Evolutionary conservation across 2,113 vertebrate species (phyloP).

Genomic region (Jaculus jaculus): DNA sequence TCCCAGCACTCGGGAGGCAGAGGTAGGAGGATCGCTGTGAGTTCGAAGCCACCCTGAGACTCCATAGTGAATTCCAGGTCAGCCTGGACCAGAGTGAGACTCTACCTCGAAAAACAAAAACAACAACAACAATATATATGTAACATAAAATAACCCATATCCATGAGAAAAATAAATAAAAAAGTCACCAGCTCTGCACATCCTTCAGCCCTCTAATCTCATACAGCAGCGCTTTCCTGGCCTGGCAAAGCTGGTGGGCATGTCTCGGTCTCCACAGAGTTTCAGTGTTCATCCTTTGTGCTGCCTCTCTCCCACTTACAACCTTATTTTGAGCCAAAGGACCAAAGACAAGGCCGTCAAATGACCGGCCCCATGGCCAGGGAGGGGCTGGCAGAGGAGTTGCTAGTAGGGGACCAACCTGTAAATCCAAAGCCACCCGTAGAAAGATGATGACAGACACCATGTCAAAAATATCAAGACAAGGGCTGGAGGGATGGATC

Average conservation of each 20-base stretch:
- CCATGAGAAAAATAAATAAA: not conserved
- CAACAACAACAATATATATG: no score
- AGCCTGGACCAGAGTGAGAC: no score
- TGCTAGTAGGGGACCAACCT: not conserved
- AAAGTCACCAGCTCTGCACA: not conserved
- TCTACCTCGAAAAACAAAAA: no score
- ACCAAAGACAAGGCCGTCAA: not conserved
- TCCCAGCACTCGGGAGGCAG: no score
- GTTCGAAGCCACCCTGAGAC: no score
- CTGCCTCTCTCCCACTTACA: rapidly evolving
- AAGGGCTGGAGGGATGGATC: no score
- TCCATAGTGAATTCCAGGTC: no score
- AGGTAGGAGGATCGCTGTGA: no score
- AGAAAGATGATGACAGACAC: not conserved
- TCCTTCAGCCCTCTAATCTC: no score
- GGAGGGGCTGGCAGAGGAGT: no score
- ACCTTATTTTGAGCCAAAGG: not conserved
- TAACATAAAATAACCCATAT: no score
- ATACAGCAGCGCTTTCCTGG: not conserved
- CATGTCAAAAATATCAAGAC: not conserved
- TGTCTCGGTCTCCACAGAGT: not conserved
- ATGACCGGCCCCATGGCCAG: no score
- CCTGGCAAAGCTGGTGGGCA: not conserved
- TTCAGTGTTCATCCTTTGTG: not conserved
- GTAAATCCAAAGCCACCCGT: not conserved